Conservation (phyloP, 2,113 vertebrate species). For the Benitochromis conjunctus region DNA sequence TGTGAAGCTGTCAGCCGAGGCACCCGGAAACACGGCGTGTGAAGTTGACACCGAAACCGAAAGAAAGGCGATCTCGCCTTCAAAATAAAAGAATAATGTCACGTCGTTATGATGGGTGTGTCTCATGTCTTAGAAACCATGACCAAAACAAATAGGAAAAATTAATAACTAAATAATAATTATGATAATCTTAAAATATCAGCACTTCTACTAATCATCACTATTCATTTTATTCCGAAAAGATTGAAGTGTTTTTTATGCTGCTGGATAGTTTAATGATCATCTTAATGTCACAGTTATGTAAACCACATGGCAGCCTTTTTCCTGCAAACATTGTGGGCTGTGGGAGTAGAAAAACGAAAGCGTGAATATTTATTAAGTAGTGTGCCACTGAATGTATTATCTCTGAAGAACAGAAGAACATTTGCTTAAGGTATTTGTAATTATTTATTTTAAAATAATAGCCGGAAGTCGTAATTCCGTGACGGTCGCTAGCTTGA, state of each 20-base stretch:
- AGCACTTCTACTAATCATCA: neutral
- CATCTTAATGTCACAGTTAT: neutral
- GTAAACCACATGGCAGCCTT: neutral
- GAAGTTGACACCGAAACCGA: neutral
- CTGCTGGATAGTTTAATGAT: neutral
- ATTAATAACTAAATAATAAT: neutral
- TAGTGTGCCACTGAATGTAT: neutral
- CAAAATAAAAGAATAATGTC: conserved; percentile 19
- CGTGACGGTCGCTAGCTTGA: neutral
- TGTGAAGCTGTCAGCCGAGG: conserved; percentile 24
- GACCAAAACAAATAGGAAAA: fast-evolving
- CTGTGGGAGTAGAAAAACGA: neutral
- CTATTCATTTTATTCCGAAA: neutral
- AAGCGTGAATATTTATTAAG: neutral
- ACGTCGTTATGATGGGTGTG: neutral
- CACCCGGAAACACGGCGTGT: conserved; percentile 29
- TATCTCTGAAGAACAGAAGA: neutral
- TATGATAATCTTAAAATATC: neutral
- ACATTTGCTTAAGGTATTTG: neutral
- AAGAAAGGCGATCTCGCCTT: neutral
- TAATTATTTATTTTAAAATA: neutral
- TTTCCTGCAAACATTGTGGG: neutral
- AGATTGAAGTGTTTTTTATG: neutral
- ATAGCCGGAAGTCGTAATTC: neutral
- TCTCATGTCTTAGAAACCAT: neutral